These are phyloP conservation scores for Linurgus olivaceus DNA, from an alignment of 2,797 vertebrate species.

Conservation along the genomic window DNA sequence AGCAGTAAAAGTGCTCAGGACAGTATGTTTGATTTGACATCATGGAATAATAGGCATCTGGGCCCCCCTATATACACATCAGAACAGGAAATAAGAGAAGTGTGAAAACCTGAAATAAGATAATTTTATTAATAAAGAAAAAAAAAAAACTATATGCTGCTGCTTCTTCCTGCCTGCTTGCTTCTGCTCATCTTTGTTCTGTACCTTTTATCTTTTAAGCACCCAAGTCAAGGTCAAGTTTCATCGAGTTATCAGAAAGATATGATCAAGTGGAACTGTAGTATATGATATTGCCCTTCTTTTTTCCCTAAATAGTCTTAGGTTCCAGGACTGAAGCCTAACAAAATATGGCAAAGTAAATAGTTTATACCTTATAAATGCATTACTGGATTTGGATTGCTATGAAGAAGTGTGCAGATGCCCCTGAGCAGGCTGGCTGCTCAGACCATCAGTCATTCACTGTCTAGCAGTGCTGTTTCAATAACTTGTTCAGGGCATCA, in stretches of 20 bases:
- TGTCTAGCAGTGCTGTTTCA: neutral
- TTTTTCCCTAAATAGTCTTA: neutral
- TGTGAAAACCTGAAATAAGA: neutral
- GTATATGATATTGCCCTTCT: neutral
- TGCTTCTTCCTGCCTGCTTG: neutral
- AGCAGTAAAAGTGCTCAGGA: neutral
- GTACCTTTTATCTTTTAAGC: neutral
- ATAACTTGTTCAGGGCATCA: neutral
- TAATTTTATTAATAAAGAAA: neutral
- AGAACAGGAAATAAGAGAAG: neutral
- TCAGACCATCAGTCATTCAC: neutral
- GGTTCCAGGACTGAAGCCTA: neutral
- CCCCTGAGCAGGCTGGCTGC: neutral
- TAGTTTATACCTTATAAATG: neutral
- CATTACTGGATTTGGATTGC: neutral
- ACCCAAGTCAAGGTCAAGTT: neutral
- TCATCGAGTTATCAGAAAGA: constrained; percentile 2
- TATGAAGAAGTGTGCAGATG: neutral
- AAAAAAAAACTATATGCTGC: neutral
- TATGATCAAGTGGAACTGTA: neutral
- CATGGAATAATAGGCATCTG: neutral
- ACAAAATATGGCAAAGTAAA: neutral
- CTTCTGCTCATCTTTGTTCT: neutral
- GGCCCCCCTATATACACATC: neutral
- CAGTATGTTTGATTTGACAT: neutral